Percentiles rank a stretch among this genome's conserved stretches.
Evolutionary conservation across 2,888 invertebrate species (phyloP).

Genomic region (Ophioninae sp.): DNA sequence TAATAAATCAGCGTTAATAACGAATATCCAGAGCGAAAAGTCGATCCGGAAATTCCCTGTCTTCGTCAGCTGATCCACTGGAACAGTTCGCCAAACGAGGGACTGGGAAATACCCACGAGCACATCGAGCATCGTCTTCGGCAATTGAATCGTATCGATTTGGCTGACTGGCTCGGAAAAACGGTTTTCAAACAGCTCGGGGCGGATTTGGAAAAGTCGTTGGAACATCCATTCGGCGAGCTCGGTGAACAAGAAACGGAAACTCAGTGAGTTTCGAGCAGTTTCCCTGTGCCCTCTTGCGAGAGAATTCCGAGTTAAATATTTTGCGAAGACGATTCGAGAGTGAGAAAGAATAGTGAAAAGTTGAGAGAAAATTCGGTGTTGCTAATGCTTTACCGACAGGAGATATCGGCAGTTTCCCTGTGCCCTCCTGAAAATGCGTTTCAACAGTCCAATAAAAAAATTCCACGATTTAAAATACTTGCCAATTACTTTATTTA

Average conservation of each 20-base stretch:
- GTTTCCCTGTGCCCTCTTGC: neutral
- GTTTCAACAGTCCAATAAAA: neutral
- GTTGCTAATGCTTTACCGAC: too few species aligned
- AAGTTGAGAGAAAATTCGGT: too few species aligned
- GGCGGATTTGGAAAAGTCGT: constrained; percentile 80
- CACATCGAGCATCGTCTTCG: constrained; percentile 83
- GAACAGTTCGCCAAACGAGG: constrained; percentile 82
- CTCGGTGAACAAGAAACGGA: constrained; percentile 67
- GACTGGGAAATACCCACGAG: constrained; percentile 84
- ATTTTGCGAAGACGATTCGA: neutral
- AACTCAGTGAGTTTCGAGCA: constrained; percentile 55
- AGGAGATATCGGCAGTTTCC: too few species aligned
- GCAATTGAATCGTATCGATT: constrained; percentile 83
- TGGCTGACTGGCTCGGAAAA: constrained; percentile 85
- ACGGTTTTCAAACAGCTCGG: constrained; percentile 83
- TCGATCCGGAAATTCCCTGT: constrained; percentile 83
- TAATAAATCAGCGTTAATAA: neutral
- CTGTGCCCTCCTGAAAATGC: too few species aligned
- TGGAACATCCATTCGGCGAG: constrained; percentile 70
- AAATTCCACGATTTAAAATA: neutral
- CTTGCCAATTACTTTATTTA: neutral
- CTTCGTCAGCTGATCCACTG: constrained; percentile 84
- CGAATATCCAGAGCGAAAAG: constrained; percentile 76
- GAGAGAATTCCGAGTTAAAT: neutral
- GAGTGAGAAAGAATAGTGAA: too few species aligned